Evolutionary conservation across 23 tunicate species (phyloP), one percentile per base, ranked within the genome.

Genomic region (Aplidium turbinatum): DNA sequence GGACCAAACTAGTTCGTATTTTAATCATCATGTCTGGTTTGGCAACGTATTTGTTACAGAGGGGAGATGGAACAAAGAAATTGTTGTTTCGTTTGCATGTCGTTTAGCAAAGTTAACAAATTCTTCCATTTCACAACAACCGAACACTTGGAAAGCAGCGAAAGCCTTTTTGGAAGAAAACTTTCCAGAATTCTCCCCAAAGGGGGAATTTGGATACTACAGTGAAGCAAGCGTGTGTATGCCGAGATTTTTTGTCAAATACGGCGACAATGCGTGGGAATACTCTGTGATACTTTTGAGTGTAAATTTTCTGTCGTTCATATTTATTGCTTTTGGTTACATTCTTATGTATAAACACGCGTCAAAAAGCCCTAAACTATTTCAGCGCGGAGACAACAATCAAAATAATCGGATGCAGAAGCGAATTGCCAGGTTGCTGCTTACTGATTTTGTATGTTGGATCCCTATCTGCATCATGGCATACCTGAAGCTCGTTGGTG

Each of bases 371-470:
- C 22, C 33, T 22, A 31, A 31, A 33, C 32, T 22, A 4, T 1
- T 3, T 47, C 40, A 33, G 35, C 13, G 38, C n/a, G 31, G 25
- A 45, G 47, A 19, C 16, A 65, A 27, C 2, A 61, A 33, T 46
- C 26, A 74, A 62, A 28, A 38, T 16, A 1, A 25, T 13, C 20
- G 23, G 21, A 47, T 82, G 80, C 87, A 82, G 56, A 61, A 45
- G 35, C 56, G 87, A 39, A 73, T 82, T 20, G 28, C 58, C 1
- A 35, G 76, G 22, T 29, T 82, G 40, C 73, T 82, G 24, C 1
- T 70, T 11, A 82, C 80, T 3, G 73, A 82, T 50, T 82, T 82
- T 22, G 48, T 33, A 21, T 82, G 87, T 48, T 82, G 87, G 87
- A 69, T 82, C 6, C 85, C 87, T 3, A 31, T 82, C 34, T 82